Base-by-base conservation (phyloP, 2,888 invertebrate species). In the Tineola bisselliella region DNA sequence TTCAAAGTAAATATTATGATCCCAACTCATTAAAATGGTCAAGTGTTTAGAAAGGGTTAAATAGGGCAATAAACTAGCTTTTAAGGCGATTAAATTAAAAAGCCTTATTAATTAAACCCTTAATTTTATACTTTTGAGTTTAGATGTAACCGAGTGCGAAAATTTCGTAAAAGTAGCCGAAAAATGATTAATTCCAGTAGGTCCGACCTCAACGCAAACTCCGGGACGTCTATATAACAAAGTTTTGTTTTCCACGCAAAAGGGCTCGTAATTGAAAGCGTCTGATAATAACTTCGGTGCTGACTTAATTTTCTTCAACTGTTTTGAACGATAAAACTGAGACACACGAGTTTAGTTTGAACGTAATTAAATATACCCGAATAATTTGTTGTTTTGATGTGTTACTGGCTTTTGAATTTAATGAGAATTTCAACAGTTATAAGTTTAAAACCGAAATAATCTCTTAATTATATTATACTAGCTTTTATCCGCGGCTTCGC, bases 221-320 rank as follows among this genome's bases (percentile, higher is more conserved):
- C 31, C 38, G 25, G 44, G 44, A 59, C 60, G 25, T 13, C 60
- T 43, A 60, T 48, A 60, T 60, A 60, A 60, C 60, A 48, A 60
- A 60, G 60, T 60, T 60, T 59, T 38, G 38, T 38, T 56, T 60
- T 60, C 43, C 30, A 11, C 43, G 19, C 43, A 44, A 60, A 60
- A 60, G 44, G 60, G 60, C 30, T 44, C 30, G 48, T 48, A 60
- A 60, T 60, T 60, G 60, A 60, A 60, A 60, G 48, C 60, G 60
- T n/a, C 52, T 60, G 60, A 60, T 60, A 60, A 48, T 60, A 60
- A 60, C 48, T 60, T 60, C n/a, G 44, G 60, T 60, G 44, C 48
- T 48, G 60, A 60, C 60, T 60, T 60, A 60, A 60, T 60, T 60
- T 48, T 58, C 58, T 58, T 58, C 31, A 58, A 33, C 58, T 58